phyloP scores from a whole-genome alignment of 2,797 vertebrate genomes.

The Syndactyla subalaris region DNA sequence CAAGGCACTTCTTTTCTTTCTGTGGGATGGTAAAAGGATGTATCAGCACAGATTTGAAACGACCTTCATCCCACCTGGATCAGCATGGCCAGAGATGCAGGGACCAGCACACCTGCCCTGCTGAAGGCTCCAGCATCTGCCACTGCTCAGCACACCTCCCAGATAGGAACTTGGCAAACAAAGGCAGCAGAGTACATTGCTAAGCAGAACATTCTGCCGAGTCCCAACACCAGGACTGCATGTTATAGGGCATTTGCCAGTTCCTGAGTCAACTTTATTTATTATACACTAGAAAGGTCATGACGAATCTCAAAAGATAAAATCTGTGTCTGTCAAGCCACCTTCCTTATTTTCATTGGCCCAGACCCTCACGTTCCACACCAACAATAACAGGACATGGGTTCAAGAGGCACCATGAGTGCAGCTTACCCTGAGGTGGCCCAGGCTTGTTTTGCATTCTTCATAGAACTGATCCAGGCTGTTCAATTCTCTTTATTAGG shows the following conservation, averaged over 20 bases:
- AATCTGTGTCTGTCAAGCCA: conserved; percentile 70
- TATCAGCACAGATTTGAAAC: not conserved
- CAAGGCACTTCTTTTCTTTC: not conserved
- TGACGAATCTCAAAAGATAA: conserved; percentile 67
- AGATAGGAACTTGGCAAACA: conserved; percentile 58
- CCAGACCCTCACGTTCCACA: conserved; percentile 43
- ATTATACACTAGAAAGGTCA: conserved; percentile 63
- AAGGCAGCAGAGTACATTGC: conserved; percentile 40
- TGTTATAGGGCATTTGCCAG: conserved; percentile 69
- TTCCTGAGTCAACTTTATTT: conserved; percentile 70
- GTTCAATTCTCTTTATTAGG: conserved; percentile 34
- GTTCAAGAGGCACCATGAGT: conserved; percentile 66
- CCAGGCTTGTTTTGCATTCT: conserved; percentile 58
- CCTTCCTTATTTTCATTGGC: conserved; percentile 74
- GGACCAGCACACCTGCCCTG: conserved; percentile 24
- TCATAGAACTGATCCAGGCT: not conserved
- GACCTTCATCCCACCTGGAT: not conserved
- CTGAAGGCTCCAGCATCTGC: conserved; percentile 39
- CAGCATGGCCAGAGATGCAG: not conserved
- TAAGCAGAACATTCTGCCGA: conserved; percentile 69
- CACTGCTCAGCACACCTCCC: conserved; percentile 33
- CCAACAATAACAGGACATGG: conserved; percentile 71
- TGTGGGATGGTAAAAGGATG: not conserved
- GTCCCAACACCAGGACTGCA: conserved; percentile 57
- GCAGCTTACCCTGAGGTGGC: conserved; percentile 55